Conservation (phyloP, 2,113 vertebrate species). For the Megatriorchis doriae region DNA sequence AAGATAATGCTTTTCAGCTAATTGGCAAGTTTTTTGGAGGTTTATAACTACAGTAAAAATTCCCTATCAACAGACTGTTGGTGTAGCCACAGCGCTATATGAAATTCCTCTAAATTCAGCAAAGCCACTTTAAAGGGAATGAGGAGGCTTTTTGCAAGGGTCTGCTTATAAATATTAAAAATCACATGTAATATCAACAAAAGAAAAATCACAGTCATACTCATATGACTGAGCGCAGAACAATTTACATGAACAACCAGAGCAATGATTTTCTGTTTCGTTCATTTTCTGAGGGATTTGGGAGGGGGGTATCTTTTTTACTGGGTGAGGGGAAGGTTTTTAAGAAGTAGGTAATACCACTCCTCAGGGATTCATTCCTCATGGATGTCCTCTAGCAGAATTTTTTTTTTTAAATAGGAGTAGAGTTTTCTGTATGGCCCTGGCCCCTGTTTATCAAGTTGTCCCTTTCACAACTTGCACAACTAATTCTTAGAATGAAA, state of each 20-base stretch:
- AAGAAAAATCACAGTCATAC: background rate
- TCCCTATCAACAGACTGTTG: background rate
- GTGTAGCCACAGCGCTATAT: background rate
- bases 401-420: background rate
- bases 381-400: background rate
- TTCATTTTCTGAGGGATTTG: background rate
- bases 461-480: background rate
- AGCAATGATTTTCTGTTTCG: background rate
- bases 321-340: accelerated
- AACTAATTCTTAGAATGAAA: background rate
- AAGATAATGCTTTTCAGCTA: slow-evolving; percentile 32
- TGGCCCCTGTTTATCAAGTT: background rate
- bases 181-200: background rate
- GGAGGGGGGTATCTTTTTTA: background rate
- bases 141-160: background rate
- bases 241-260: background rate
- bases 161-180: background rate
- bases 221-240: background rate
- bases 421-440: background rate
- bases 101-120: background rate
- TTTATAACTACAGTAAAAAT: slow-evolving; percentile 37
- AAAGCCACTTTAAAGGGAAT: background rate
- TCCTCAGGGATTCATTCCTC: background rate
- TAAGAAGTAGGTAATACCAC: background rate
- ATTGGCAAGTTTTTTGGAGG: slow-evolving; percentile 27